These are phyloP conservation scores for Clytia hemisphaerica DNA, from an alignment of 30 jellyfish, hydroid and myxozoan genomes.

Conservation along the genomic window DNA sequence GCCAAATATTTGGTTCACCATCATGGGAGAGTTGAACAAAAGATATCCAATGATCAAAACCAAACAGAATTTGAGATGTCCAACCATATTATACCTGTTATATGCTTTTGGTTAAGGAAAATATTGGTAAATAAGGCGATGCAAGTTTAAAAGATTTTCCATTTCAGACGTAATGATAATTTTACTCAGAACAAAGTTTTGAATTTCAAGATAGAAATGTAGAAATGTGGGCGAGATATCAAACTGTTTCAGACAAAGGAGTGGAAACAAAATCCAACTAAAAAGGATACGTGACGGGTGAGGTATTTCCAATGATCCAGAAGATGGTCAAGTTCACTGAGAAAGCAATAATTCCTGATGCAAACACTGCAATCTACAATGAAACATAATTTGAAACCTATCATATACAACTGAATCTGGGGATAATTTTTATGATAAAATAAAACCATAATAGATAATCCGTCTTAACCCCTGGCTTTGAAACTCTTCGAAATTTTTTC, in stretches of 20 bases:
- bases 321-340: slow-evolving; percentile 80
- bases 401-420: too few relatives aligned
- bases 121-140: background rate
- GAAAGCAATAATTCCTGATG: slow-evolving; percentile 79
- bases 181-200: too few relatives aligned
- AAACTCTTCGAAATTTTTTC: too few relatives aligned
- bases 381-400: too few relatives aligned
- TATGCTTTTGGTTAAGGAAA: background rate
- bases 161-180: too few relatives aligned
- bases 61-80: slow-evolving; percentile 73
- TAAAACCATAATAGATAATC: too few relatives aligned
- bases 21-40: slow-evolving; percentile 51
- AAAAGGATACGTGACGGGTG: slow-evolving; percentile 99
- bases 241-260: background rate
- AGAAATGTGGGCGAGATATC: background rate
- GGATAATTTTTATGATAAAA: too few relatives aligned
- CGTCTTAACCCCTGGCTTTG: too few relatives aligned
- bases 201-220: too few relatives aligned
- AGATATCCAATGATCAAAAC: slow-evolving; percentile 62
- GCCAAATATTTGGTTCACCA: slow-evolving; percentile 57
- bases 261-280: background rate
- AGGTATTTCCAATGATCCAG: slow-evolving; percentile 97
- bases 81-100: slow-evolving; percentile 76
- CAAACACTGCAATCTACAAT: too few relatives aligned
- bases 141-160: background rate